Evolutionary conservation across 1,140 invertebrate species (phyloP).

Genomic region (Araneus ventricosus): DNA sequence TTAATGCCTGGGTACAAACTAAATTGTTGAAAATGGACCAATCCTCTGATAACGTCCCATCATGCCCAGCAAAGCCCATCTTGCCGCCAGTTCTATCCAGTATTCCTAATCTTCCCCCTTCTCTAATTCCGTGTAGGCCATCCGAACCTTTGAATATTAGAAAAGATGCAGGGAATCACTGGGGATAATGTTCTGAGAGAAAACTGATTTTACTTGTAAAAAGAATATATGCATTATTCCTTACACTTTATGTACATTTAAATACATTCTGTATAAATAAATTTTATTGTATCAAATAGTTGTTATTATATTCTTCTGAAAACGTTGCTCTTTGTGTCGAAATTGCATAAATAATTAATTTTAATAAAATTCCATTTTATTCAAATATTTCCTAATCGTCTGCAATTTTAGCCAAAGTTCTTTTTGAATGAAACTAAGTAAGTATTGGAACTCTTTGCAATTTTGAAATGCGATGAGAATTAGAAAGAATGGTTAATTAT

Average conservation of each 20-base stretch:
- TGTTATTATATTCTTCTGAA: no score
- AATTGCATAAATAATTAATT: no score
- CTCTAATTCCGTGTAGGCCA: conserved; percentile 48
- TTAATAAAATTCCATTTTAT: no score
- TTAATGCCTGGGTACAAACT: conserved; percentile 52
- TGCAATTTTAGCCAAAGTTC: no score
- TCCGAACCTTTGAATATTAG: not conserved
- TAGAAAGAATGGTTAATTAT: no score
- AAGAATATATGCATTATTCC: not conserved
- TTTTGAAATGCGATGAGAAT: no score
- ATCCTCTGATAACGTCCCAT: not conserved
- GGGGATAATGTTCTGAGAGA: conserved; percentile 3
- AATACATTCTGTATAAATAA: no score
- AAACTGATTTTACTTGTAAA: not conserved
- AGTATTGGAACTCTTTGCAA: no score
- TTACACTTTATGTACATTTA: not conserved
- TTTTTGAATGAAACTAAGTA: no score
- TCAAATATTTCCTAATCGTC: no score
- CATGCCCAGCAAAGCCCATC: not conserved
- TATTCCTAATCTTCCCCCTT: conserved; percentile 66
- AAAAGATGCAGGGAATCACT: not conserved
- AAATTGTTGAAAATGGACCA: conserved; percentile 47
- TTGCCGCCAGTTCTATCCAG: conserved; percentile 25
- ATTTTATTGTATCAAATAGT: no score
- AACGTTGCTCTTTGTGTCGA: no score